Conservation (phyloP, 2,888 invertebrate genomes). For the Uropetala carovei region DNA sequence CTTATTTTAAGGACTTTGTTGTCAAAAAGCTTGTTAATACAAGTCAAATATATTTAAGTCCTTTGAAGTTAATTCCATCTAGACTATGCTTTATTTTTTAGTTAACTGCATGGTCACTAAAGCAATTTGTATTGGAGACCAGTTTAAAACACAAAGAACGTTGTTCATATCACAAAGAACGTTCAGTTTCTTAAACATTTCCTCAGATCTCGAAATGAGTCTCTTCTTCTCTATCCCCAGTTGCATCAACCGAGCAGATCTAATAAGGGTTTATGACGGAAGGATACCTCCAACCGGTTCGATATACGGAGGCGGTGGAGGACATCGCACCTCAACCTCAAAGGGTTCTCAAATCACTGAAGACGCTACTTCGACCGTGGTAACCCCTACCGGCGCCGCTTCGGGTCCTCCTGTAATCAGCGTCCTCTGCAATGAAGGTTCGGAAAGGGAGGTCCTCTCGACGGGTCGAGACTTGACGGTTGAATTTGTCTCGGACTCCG, state of each 20-base stretch:
- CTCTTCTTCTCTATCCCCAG: slow-evolving; percentile 77
- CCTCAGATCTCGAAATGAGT: background rate
- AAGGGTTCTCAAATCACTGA: slow-evolving; percentile 7
- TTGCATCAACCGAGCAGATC: slow-evolving; percentile 88
- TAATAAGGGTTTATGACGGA: slow-evolving; percentile 91
- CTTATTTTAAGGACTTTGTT: no score
- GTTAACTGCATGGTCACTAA: no score
- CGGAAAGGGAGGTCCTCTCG: slow-evolving; percentile 87
- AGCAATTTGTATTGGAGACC: no score
- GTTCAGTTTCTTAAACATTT: no score
- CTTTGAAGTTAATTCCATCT: no score
- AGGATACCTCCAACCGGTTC: slow-evolving; percentile 41
- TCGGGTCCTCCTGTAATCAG: slow-evolving; percentile 86
- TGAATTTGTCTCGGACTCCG: slow-evolving; percentile 91
- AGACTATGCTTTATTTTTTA: no score
- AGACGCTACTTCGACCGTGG: background rate
- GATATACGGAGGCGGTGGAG: slow-evolving; percentile 14
- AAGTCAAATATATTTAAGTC: no score
- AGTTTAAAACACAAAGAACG: no score
- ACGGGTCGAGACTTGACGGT: slow-evolving; percentile 89
- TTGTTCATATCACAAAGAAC: no score
- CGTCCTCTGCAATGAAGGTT: slow-evolving; percentile 88
- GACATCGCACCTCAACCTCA: background rate
- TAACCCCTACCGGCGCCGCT: slow-evolving; percentile 75
- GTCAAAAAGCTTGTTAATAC: no score